These are phyloP conservation scores for Anthoscopus minutus DNA, from an alignment of 2,113 vertebrate species.

Conservation along the genomic window DNA sequence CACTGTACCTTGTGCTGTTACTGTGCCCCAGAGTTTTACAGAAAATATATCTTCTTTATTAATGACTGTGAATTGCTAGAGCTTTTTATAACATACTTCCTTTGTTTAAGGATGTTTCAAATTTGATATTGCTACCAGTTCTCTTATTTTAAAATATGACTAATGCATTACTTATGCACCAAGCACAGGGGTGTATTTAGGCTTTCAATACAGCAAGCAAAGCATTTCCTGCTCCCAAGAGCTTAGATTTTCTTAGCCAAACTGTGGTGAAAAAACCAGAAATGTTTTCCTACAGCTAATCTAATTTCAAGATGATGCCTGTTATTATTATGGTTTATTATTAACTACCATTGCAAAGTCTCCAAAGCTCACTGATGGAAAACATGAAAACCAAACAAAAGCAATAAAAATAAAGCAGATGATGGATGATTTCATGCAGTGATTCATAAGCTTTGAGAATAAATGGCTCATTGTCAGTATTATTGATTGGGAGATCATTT, in stretches of 20 bases:
- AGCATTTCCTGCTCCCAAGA: neutral
- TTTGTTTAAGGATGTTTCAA: constrained; percentile 11
- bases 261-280: neutral
- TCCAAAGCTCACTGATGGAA: neutral
- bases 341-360: constrained; percentile 16
- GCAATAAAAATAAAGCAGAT: constrained; percentile 8
- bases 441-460: neutral
- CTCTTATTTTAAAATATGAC: neutral
- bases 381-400: constrained; percentile 15
- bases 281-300: constrained; percentile 21
- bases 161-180: neutral
- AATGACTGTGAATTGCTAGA: neutral
- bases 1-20: neutral
- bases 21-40: neutral
- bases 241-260: neutral
- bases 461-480: neutral
- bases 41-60: neutral
- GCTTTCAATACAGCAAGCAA: neutral
- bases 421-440: neutral
- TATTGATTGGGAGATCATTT: neutral
- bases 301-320: constrained; percentile 14
- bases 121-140: neutral
- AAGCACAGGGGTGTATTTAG: neutral
- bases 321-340: constrained; percentile 20
- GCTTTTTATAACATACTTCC: neutral